Base-by-base conservation (phyloP, 2,113 vertebrate genomes). In the Pantherophis guttatus region DNA sequence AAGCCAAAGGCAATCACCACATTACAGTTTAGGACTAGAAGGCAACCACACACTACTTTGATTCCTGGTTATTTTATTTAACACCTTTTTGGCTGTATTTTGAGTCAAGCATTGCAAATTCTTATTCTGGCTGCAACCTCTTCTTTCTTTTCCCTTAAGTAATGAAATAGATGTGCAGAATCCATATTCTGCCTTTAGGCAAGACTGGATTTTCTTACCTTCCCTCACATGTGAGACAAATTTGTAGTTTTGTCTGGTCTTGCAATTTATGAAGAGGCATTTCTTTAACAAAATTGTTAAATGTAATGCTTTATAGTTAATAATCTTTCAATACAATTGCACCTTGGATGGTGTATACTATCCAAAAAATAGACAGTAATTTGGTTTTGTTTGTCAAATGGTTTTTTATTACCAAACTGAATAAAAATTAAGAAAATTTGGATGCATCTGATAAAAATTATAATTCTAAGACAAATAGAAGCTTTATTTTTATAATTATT, bases 211-310 rank as follows among this genome's bases (percentile, higher is more conserved):
- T 33, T 94, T 92, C 93, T 93, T 29, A n/a, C 92, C 3, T 48
- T 57, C 58, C 90, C 33, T 2, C 89, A 89, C 44, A 70, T 44
- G 85, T 44, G 91, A 93, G 92, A 93, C 90, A 93, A 52, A 93
- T 90, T 21, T 86, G 81, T 93, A 90, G 88, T 87, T 96, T 90
- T 89, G 89, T 91, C 94, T 91, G 88, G 55, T 90, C 87, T 95
- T 95, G 70, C 70, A 58, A 85, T 94, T 91, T 92, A 59, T 94
- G 91, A 53, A 24, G 75, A 39, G 85, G 8, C 89, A 93, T 33
- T 92, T 81, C 17, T 81, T 81, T 81, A 81, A 81, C 93, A 92
- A 90, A 86, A 93, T 24, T 92, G 85, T 92, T 92, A 94, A 93
- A 89, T 81, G 86, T 89, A 54, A 29, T 59, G 62, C 86, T 65